These are phyloP conservation scores for Aphelenchoides fujianensis DNA, from an alignment of 1,140 invertebrate species.

Conservation along the genomic window DNA sequence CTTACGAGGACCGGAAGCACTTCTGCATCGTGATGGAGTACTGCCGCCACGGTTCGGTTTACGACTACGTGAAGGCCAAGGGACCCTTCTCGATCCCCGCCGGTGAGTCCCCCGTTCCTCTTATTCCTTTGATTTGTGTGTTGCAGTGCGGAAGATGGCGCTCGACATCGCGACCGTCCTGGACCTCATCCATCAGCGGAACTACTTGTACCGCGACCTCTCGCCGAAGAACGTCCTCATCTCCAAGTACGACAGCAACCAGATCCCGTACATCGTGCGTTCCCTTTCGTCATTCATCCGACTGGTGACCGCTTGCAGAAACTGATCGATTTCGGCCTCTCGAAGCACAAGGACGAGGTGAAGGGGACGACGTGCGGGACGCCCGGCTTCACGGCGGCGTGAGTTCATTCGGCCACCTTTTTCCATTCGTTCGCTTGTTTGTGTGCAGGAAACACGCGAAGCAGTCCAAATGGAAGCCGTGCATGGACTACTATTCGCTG, in stretches of 20 bases:
- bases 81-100: background rate
- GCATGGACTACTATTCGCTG: background rate
- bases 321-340: constrained; percentile 7
- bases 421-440: background rate
- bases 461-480: background rate
- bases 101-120: background rate
- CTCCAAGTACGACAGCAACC: background rate
- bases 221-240: constrained; percentile 8
- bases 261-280: background rate
- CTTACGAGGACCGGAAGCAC: background rate
- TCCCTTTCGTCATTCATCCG: background rate
- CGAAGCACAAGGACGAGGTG: background rate
- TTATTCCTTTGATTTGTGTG: background rate
- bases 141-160: background rate
- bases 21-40: constrained; percentile 9
- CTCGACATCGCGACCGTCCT: background rate
- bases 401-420: background rate
- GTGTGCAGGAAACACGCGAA: background rate
- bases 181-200: background rate
- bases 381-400: background rate
- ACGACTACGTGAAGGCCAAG: background rate
- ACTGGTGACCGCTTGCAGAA: background rate
- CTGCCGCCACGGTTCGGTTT: constrained; percentile 2
- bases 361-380: constrained; percentile 1
- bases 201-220: constrained; percentile 1